Conservation (phyloP, 1,140 invertebrate species). For the Chelonus insularis region DNA sequence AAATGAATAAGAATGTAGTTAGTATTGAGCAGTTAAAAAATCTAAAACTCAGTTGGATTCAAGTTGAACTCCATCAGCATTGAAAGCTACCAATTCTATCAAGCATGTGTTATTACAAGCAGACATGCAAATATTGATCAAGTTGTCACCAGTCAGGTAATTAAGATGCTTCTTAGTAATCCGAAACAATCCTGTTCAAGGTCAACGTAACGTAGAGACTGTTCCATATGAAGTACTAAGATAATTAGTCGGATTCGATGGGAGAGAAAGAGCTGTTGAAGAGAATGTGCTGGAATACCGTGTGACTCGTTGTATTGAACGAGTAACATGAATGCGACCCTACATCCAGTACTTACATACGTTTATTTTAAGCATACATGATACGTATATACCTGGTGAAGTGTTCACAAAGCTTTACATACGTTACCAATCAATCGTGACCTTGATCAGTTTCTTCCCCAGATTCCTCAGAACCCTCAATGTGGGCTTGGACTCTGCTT, state of each 20-base stretch:
- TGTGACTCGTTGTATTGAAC: neutral
- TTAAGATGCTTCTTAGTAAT: constrained; percentile 16
- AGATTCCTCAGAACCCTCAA: constrained; percentile 37
- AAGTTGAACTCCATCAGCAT: no score
- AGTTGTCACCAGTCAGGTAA: neutral
- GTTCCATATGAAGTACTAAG: neutral
- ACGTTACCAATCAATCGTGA: constrained; percentile 29
- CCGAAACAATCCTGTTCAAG: neutral
- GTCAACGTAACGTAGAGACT: neutral
- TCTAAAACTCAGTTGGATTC: no score
- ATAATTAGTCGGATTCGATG: constrained; percentile 19
- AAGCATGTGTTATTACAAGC: neutral
- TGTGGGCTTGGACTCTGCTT: neutral
- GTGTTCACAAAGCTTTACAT: neutral
- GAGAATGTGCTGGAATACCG: neutral
- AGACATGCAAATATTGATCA: neutral
- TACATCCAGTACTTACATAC: neutral
- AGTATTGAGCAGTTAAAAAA: no score
- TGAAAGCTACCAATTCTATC: no score
- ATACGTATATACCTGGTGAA: no score
- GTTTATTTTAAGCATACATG: neutral
- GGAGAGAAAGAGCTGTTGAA: neutral
- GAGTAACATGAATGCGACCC: neutral
- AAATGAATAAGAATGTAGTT: no score
- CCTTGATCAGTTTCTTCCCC: constrained; percentile 43